phyloP scores from a whole-genome alignment of 2,888 invertebrate genomes.

The Ditula angustiorana region DNA sequence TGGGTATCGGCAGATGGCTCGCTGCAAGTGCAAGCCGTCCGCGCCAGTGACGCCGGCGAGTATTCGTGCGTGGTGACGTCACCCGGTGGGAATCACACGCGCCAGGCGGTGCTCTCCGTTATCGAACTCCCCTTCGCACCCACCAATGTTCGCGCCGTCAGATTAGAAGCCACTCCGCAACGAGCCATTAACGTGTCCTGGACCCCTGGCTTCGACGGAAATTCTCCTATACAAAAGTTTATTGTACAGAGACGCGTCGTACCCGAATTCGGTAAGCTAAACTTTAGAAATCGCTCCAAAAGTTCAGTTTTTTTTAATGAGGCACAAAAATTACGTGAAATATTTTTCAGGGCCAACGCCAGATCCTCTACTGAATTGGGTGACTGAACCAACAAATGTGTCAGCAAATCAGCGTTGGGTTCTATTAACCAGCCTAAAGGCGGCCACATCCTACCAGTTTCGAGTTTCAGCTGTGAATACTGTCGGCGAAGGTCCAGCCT shows the following conservation, averaged over 20 bases:
- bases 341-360: constrained; percentile 89
- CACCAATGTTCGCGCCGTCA: constrained; percentile 91
- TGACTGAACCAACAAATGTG: constrained; percentile 94
- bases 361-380: constrained; percentile 94
- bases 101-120: constrained; percentile 91
- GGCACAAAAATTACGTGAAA: background rate
- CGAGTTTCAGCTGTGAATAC: constrained; percentile 98
- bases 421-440: constrained; percentile 93
- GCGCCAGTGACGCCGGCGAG: constrained; percentile 96
- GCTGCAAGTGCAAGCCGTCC: constrained; percentile 93
- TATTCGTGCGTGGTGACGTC: constrained; percentile 97
- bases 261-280: constrained; percentile 91
- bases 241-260: constrained; percentile 96
- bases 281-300: background rate
- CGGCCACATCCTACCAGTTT: constrained; percentile 98
- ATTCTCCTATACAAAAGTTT: constrained; percentile 96
- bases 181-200: constrained; percentile 96
- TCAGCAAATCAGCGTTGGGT: constrained; percentile 92
- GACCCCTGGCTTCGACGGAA: constrained; percentile 98
- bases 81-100: constrained; percentile 96
- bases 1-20: constrained; percentile 93
- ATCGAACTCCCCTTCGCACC: constrained; percentile 98
- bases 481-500: constrained; percentile 97
- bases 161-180: constrained; percentile 87
- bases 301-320: background rate